phyloP scores from a whole-genome alignment of 1,140 invertebrate genomes.

The Drosophila kanapiae region DNA sequence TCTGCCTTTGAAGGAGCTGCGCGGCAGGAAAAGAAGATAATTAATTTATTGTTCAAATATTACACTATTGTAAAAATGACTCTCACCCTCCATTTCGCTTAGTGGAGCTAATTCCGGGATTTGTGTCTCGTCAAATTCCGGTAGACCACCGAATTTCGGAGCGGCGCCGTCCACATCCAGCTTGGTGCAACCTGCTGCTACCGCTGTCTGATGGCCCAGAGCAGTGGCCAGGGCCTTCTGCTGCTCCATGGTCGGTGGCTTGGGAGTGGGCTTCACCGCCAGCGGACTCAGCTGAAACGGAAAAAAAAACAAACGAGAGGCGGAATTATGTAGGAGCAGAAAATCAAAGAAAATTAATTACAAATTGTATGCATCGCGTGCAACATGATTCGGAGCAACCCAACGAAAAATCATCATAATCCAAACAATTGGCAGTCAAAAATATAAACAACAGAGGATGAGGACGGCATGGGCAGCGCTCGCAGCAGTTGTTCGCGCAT shows the following conservation, averaged over 20 bases:
- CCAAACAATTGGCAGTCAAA: constrained; percentile 57
- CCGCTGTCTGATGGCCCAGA: constrained; percentile 23
- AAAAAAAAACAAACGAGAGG: constrained; percentile 5
- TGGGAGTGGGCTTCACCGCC: constrained; percentile 58
- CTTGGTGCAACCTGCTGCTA: constrained; percentile 15
- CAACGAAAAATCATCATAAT: constrained; percentile 43
- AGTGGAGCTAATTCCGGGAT: constrained; percentile 61
- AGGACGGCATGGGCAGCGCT: constrained; percentile 3
- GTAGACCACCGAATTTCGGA: constrained; percentile 54
- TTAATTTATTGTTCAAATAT: neutral
- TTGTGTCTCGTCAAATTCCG: constrained; percentile 65
- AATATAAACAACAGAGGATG: constrained; percentile 54
- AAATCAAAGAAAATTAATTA: constrained; percentile 48
- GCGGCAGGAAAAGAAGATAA: neutral
- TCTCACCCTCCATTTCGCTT: constrained; percentile 59
- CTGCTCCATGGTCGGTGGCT: constrained; percentile 51
- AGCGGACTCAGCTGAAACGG: constrained; percentile 60
- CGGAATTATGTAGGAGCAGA: constrained; percentile 27
- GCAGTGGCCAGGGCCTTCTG: constrained; percentile 56
- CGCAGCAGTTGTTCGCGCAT: constrained; percentile 37
- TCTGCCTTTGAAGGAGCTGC: constrained; percentile 42
- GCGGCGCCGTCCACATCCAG: constrained; percentile 6
- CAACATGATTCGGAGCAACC: constrained; percentile 28
- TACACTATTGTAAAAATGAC: neutral
- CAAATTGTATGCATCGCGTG: constrained; percentile 64